Evolutionary conservation across 2,797 vertebrate species (phyloP).

Genomic region (Notolabrus celidotus): DNA sequence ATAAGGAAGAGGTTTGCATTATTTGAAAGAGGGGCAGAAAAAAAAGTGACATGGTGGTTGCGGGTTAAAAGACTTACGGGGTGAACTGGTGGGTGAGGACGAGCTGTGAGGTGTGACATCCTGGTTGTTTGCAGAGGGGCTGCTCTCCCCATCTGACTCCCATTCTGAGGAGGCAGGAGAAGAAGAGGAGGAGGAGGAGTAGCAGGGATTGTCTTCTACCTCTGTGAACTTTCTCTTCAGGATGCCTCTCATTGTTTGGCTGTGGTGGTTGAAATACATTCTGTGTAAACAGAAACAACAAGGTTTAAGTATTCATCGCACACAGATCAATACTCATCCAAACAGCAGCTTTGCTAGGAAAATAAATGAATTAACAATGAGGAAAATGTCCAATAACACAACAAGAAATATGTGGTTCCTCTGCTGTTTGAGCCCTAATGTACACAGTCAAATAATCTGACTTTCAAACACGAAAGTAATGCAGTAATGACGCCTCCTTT

Average conservation of each 20-base stretch:
- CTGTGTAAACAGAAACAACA: conserved; percentile 58
- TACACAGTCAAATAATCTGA: conserved; percentile 32
- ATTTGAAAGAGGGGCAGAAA: conserved; percentile 61
- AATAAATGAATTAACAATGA: conserved; percentile 17
- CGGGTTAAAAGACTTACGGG: conserved; percentile 68
- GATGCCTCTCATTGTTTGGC: conserved; percentile 87
- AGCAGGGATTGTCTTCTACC: conserved; percentile 86
- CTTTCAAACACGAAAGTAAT: conserved; percentile 42
- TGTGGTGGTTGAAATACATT: conserved; percentile 46
- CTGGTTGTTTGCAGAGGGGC: conserved; percentile 57
- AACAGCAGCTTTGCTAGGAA: conserved; percentile 12
- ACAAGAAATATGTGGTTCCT: not conserved
- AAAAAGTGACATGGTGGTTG: not conserved
- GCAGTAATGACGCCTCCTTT: conserved; percentile 47
- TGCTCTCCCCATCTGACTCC: conserved; percentile 85
- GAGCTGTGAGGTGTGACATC: conserved; percentile 55
- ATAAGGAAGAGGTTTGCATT: conserved; percentile 75
- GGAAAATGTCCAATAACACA: conserved; percentile 10
- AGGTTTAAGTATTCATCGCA: conserved; percentile 12
- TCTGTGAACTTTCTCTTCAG: conserved; percentile 93
- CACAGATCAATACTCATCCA: conserved; percentile 4
- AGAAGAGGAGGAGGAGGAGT: conserved; percentile 82
- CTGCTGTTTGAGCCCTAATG: conserved; percentile 25
- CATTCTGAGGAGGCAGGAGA: conserved; percentile 85
- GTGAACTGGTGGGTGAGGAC: conserved; percentile 45